Evolutionary conservation across 2,797 vertebrate genomes (phyloP), one percentile per base, ranked within the genome.

Genomic region (Epinephelus malabaricus): DNA sequence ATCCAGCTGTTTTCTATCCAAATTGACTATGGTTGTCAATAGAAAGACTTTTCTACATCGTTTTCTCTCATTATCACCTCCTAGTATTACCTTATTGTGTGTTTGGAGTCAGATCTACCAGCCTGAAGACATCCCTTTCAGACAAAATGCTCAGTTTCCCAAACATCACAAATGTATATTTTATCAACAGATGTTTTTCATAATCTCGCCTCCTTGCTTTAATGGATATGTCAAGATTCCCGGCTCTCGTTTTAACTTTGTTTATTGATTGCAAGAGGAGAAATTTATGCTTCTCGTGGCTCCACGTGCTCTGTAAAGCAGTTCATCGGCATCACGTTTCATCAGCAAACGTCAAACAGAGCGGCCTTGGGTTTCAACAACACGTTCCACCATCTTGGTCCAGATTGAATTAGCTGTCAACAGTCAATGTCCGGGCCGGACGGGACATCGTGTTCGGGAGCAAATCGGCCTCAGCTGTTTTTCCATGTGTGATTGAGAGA

Each of bases 391-490:
- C 81, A 86, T 88, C 83, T 81, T 80, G 64, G 56, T 61, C 59
- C 69, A 43, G 76, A 73, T 55, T 69, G 55, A 82, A 76, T 78
- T 46, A 80, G 68, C 61, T 49, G 54, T 79, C 67, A 76, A 65
- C 50, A 72, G 66, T 70, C 59, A 74, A 76, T 15, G 59, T 78
- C 69, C 17, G 46, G 40, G 7, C 62, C 67, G 70, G 59, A 85
- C 70, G 7, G 78, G 34, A 70, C 68, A 7, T 30, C 13, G 66
- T 63, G 62, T 82, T 79, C 59, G 46, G 73, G 61, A 19, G 15
- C 77, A 82, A 85, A 83, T 81, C 47, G 27, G 53, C 68, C 80
- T 89, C 84, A 69, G 83, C 71, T 80, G 78, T 56, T 6, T 69
- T 18, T 69, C 18, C n/a, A 5, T 43, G 72, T 61, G 58, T n/a